Conservation (phyloP, 2,888 invertebrate species). For the Metallyticus violacea region DNA sequence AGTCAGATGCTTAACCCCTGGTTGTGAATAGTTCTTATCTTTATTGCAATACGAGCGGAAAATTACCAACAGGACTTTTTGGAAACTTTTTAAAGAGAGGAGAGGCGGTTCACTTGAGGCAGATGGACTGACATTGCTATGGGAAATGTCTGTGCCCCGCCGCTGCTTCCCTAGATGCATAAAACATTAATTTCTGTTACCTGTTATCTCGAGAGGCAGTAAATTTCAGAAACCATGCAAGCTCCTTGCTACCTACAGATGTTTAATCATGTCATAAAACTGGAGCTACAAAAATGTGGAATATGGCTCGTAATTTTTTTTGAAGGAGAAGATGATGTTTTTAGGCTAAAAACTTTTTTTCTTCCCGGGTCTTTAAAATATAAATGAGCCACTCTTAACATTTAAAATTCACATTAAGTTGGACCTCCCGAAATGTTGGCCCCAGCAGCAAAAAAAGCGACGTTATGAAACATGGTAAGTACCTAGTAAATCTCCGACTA, state of each 20-base stretch:
- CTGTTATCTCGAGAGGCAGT: neutral
- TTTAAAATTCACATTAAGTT: conserved; percentile 15
- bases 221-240: neutral
- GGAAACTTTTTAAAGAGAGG: no score
- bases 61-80: no score
- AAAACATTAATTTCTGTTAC: neutral
- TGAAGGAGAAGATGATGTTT: neutral
- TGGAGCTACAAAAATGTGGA: neutral
- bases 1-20: no score
- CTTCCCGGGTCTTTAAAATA: neutral
- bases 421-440: neutral
- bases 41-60: no score
- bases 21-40: no score
- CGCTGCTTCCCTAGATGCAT: neutral
- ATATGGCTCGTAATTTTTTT: neutral
- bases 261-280: neutral
- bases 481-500: conserved; percentile 6
- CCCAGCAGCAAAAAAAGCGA: neutral
- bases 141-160: neutral
- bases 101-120: neutral
- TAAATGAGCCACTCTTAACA: conserved; percentile 10
- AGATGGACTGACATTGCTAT: neutral
- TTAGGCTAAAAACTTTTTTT: neutral
- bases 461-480: conserved; percentile 14
- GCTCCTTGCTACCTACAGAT: no score